Evolutionary conservation across 2,797 vertebrate species (phyloP), one percentile per base, ranked within the genome.

Genomic region (Buceros bicornis): DNA sequence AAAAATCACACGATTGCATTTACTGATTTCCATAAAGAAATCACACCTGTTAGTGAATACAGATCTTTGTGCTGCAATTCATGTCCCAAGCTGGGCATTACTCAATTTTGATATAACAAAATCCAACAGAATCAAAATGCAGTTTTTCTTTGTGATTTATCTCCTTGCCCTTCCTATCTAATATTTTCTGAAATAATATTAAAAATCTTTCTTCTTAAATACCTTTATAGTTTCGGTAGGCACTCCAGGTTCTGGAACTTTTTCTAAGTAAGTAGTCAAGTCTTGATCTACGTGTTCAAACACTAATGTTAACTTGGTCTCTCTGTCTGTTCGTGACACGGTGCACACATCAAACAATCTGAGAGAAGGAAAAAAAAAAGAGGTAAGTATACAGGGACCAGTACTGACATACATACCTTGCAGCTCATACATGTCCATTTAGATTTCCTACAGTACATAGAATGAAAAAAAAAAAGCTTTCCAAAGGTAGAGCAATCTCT

Each of bases 211-310:
- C 84, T 82, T 80, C 35, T 92, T 77, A 91, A 61, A 96, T 99
- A 99, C 99, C 99, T 99, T 99, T 97, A 99, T 99, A 86, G 99
- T 99, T 98, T 99, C 99, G 31, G 98, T 98, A 80, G 99, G 99
- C 65, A 99, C 99, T 89, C 99, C 99, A 28, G 99, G 99, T 86
- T 99, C 99, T 45, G 99, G 99, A 94, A 99, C 99, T 98, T 99
- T 99, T 98, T 99, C 99, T 98, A 99, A 98, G 96, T 99, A 99
- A 95, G 99, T 99, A 97, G 99, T 99, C 98, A 99, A 98, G 98
- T 99, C 99, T 98, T 99, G 99, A 98, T 99, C 99, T 97, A 99
- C 99, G 9, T 99, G 99, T 98, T 99, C 99, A 97, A 99, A 99
- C 80, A 99, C 99, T 97, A 99, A 98, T 5, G 99, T 99, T 96